Evolutionary conservation across 2,113 vertebrate species (phyloP).

Genomic region (Corythornis madagascariensis): DNA sequence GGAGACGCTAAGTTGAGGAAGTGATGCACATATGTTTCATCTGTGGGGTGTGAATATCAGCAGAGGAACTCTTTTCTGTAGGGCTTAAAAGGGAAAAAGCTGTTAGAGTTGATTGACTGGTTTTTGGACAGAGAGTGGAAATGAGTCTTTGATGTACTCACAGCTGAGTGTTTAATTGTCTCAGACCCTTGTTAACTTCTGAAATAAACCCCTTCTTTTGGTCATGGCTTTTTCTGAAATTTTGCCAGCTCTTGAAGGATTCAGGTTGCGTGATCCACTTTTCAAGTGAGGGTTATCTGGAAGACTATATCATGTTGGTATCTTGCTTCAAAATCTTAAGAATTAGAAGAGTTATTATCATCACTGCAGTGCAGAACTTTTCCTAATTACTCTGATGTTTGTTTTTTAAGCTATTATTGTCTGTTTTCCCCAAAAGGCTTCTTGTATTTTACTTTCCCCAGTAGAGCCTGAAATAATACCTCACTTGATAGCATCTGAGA

Average conservation of each 20-base stretch:
- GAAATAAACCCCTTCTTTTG: not conserved
- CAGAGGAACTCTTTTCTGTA: not conserved
- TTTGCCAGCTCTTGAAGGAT: not conserved
- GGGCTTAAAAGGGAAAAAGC: not conserved
- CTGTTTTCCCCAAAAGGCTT: not conserved
- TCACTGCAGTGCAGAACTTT: not conserved
- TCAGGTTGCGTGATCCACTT: not conserved
- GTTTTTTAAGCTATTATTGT: not conserved
- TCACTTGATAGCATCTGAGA: not conserved
- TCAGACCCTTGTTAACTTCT: not conserved
- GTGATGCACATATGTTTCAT: not conserved
- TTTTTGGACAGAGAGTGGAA: not conserved
- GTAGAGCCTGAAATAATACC: not conserved
- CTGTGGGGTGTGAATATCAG: not conserved
- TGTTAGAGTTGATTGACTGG: not conserved
- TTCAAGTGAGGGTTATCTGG: not conserved
- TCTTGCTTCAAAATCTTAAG: not conserved
- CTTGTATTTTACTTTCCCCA: not conserved
- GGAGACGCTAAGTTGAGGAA: not conserved
- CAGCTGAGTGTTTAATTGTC: not conserved
- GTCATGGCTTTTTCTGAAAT: not conserved
- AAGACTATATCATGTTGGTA: rapidly evolving
- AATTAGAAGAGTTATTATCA: not conserved
- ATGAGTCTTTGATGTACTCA: not conserved
- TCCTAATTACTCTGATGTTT: not conserved